These are phyloP conservation scores for Passer domesticus DNA, from an alignment of 2,113 vertebrate genomes.

Conservation along the genomic window DNA sequence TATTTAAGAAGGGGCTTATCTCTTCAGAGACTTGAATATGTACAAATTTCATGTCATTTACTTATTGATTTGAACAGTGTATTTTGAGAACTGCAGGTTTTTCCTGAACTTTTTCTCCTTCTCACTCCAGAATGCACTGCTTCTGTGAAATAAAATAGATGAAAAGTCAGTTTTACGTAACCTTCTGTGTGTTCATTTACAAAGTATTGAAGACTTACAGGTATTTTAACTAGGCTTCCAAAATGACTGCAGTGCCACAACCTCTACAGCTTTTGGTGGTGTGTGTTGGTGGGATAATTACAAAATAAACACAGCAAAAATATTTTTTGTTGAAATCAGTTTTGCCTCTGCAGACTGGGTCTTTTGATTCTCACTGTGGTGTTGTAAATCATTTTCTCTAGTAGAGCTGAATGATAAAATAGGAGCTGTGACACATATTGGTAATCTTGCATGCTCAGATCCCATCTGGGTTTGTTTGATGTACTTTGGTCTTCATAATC, in stretches of 20 bases:
- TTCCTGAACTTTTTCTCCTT: neutral
- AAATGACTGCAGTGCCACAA: neutral
- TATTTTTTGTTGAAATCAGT: neutral
- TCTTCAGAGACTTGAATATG: neutral
- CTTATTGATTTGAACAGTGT: neutral
- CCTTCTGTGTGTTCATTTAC: neutral
- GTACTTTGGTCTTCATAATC: neutral
- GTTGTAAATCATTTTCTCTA: neutral
- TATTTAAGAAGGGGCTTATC: neutral
- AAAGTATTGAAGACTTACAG: neutral
- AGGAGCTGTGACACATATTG: neutral
- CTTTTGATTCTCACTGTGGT: neutral
- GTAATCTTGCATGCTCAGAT: neutral
- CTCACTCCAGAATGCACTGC: neutral
- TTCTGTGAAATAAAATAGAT: constrained; percentile 42
- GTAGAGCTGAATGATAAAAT: neutral
- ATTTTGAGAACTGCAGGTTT: neutral
- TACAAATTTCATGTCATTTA: neutral
- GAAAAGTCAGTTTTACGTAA: neutral
- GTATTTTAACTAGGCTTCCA: neutral
- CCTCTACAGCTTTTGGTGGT: neutral
- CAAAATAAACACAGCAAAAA: neutral
- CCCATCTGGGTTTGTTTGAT: neutral
- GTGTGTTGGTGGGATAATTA: neutral
- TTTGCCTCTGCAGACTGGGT: neutral